phyloP scores from a whole-genome alignment of 2,113 vertebrate species.

The Crotalus tigris region DNA sequence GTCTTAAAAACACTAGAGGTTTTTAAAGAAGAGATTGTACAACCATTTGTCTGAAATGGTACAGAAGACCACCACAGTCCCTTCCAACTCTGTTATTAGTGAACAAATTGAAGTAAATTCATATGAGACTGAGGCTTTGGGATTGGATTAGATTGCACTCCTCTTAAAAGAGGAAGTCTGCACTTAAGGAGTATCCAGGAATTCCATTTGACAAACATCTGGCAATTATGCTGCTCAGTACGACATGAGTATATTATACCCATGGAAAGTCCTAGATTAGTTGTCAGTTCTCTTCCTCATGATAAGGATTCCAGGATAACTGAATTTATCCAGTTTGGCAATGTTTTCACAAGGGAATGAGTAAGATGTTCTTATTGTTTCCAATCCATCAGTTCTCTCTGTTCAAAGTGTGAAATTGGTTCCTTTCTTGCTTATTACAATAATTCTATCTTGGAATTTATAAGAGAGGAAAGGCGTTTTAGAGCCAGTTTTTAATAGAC shows the following conservation, averaged over 20 bases:
- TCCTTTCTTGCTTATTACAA: background rate
- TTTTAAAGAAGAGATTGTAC: background rate
- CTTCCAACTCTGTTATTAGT: background rate
- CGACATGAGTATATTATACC: background rate
- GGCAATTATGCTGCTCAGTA: background rate
- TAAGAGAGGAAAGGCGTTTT: slow-evolving; percentile 27
- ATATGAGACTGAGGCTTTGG: background rate
- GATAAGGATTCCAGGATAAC: background rate
- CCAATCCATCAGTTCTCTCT: slow-evolving; percentile 26
- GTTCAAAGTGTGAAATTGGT: slow-evolving; percentile 38
- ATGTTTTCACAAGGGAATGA: background rate
- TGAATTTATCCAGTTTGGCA: background rate
- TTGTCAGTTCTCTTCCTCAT: background rate
- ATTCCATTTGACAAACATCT: background rate
- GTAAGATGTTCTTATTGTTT: background rate
- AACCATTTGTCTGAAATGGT: background rate
- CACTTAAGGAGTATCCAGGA: background rate
- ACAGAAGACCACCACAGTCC: background rate
- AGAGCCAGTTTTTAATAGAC: slow-evolving; percentile 29
- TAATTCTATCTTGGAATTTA: slow-evolving; percentile 35
- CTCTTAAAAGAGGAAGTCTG: background rate
- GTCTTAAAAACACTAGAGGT: background rate
- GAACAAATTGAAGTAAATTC: background rate
- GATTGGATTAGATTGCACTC: background rate
- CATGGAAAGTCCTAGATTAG: background rate